Base-by-base conservation (phyloP, 2,113 vertebrate species). In the Loxodonta africana region DNA sequence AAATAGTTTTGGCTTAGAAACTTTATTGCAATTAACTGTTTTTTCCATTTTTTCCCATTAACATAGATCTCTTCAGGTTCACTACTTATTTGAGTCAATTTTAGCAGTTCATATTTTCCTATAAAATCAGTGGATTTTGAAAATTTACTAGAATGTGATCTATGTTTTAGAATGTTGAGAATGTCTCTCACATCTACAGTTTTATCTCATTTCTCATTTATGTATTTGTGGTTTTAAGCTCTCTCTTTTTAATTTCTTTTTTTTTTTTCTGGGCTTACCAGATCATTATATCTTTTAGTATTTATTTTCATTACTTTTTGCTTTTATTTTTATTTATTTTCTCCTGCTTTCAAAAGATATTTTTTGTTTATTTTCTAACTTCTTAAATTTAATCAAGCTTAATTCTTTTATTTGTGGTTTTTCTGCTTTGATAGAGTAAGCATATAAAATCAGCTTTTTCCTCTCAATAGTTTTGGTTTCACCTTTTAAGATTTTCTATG, bases 51-150 rank as follows among this genome's bases (percentile, higher is more conserved):
- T n/a, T 76, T n/a, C 60, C n/a, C 46, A 26, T 48, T 30, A 18
- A 86, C 51, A 88, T 81, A 80, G 21, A 1, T 76, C 28, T 83
- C 30, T 87, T 73, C 11, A 74, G 7, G 26, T 26, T 83, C 86
- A 51, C 23, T 87, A 33, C 7, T 90, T 89, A 10, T 89, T 91
- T 80, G 25, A 74, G 23, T 94, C 87, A 77, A 88, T 37, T 57
- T 95, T 73, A 84, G 10, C 20, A 28, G 71, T 69, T 82, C 85
- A 21, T 88, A 94, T 74, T 90, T 96, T 63, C n/a, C 85, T 46
- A 65, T n/a, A 92, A 69, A 81, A 46, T 90, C 60, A 92, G 51
- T 88, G 71, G 94, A 94, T 62, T 94, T 81, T 88, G 20, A 95
- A 94, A 82, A 41, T 46, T 65, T 90, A 69, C 51, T 10, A 69